A percentile compares a stretch with the other conserved stretches of the same genome.
Evolutionary conservation across 2,888 invertebrate species (phyloP).

Genomic region (Drosophila cracens): DNA sequence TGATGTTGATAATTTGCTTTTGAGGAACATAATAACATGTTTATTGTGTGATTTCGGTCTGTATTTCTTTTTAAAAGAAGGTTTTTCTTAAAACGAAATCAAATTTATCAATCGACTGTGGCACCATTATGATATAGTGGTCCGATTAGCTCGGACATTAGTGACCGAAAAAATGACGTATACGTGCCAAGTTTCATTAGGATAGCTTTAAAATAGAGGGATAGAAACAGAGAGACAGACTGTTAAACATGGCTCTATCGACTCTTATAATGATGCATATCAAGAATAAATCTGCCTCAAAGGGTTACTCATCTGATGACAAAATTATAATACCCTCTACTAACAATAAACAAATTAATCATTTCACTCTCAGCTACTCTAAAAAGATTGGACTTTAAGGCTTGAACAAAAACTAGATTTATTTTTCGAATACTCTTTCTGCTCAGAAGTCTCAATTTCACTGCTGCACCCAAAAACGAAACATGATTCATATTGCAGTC

Average conservation of each 20-base stretch:
- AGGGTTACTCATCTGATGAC: neutral
- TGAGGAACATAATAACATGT: neutral
- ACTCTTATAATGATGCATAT: neutral
- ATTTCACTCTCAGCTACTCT: neutral
- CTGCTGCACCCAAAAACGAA: slow-evolving; percentile 12
- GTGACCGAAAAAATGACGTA: neutral
- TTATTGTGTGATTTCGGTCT: neutral
- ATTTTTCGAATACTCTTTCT: neutral
- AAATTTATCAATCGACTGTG: neutral
- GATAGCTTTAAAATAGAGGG: neutral
- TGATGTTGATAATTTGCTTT: neutral
- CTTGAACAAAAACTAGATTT: neutral
- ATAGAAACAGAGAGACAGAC: neutral
- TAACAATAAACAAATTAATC: neutral
- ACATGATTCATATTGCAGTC: slow-evolving; percentile 50
- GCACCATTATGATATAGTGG: neutral
- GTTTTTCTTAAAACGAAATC: neutral
- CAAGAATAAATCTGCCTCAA: neutral
- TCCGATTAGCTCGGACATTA: neutral
- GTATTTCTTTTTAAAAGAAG: neutral
- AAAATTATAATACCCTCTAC: neutral
- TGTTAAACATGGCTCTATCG: neutral
- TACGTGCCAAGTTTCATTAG: no score
- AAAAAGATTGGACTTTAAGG: neutral
- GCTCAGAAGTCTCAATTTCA: neutral